These are phyloP conservation scores for Chelonus insularis DNA, from an alignment of 1,140 invertebrate genomes.

Conservation along the genomic window DNA sequence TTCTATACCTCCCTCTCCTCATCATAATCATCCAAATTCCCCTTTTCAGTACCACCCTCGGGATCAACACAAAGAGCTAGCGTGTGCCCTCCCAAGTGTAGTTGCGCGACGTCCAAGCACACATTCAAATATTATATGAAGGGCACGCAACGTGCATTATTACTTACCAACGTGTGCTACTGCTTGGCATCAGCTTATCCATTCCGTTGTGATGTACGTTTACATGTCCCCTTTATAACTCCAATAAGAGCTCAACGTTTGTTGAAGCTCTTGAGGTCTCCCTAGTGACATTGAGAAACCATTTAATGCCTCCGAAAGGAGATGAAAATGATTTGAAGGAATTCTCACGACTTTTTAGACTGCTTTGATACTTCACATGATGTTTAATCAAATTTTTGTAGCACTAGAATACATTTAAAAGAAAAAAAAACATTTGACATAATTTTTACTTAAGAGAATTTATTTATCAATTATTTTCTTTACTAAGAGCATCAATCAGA, in stretches of 20 bases:
- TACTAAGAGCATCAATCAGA: no score
- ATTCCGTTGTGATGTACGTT: no score
- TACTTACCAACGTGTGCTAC: background rate
- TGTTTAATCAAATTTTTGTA: no score
- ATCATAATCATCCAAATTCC: background rate
- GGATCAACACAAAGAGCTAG: conserved; percentile 42
- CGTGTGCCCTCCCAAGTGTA: conserved; percentile 15
- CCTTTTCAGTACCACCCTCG: conserved; percentile 2
- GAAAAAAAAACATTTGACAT: no score
- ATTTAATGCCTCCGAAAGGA: background rate
- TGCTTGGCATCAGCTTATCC: no score
- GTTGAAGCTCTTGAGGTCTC: background rate
- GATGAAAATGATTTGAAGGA: background rate
- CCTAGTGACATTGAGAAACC: background rate
- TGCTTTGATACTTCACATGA: no score
- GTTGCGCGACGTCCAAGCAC: conserved; percentile 3
- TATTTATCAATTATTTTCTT: no score
- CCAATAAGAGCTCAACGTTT: background rate
- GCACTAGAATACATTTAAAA: no score
- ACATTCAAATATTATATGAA: background rate
- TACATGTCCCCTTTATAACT: no score
- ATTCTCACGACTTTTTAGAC: no score
- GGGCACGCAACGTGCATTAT: conserved; percentile 38
- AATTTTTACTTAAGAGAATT: no score
- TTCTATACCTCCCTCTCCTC: background rate